A percentile compares a stretch with the other conserved stretches of the same genome.
phyloP scores from a whole-genome alignment of 2,888 invertebrate genomes.

The Acleris cristana region DNA sequence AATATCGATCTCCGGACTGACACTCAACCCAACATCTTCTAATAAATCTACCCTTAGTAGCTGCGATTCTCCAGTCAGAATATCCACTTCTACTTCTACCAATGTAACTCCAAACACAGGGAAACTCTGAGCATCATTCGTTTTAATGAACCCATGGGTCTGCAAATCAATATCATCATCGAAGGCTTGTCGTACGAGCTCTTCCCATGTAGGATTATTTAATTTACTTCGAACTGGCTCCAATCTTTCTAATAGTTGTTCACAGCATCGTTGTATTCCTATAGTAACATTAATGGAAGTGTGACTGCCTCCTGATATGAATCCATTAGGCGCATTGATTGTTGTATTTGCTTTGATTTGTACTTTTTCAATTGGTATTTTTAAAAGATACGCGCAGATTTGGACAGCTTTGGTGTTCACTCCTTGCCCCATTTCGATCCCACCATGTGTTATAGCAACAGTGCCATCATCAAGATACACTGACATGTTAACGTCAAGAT shows the following conservation, averaged over 20 bases:
- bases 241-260: conserved; percentile 68
- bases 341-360: conserved; percentile 86
- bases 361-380: conserved; percentile 85
- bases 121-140: conserved; percentile 45
- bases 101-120: conserved; percentile 81
- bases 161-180: conserved; percentile 50
- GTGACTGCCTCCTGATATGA: conserved; percentile 86
- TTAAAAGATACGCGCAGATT: conserved; percentile 86
- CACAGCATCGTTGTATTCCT: conserved; percentile 77
- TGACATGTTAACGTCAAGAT: conserved; percentile 78
- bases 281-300: conserved; percentile 86
- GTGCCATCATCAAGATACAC: conserved; percentile 86
- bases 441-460: conserved; percentile 86
- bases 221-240: conserved; percentile 64
- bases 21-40: conserved; percentile 85
- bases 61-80: conserved; percentile 87
- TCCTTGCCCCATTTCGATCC: conserved; percentile 89
- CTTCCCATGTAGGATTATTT: conserved; percentile 71
- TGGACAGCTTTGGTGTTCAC: conserved; percentile 87
- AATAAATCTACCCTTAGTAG: conserved; percentile 84
- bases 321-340: conserved; percentile 85
- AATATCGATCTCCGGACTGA: conserved; percentile 86
- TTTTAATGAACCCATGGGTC: conserved; percentile 47
- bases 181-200: conserved; percentile 73
- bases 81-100: conserved; percentile 87